Evolutionary conservation across 2,113 vertebrate genomes (phyloP).

Genomic region (Hippocampus mohnikei): DNA sequence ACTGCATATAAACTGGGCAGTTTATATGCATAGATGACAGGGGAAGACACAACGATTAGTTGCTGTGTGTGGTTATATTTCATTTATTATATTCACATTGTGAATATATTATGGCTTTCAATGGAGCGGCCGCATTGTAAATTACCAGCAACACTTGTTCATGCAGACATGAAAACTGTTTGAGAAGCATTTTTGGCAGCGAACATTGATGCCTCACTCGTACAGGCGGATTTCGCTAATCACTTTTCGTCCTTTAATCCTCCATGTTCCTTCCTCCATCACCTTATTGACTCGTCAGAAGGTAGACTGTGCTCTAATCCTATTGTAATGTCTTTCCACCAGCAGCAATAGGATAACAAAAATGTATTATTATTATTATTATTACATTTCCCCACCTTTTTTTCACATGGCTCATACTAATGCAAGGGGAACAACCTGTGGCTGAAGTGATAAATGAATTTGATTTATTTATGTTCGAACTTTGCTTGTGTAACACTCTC

Average conservation of each 20-base stretch:
- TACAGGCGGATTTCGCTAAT: conserved; percentile 22
- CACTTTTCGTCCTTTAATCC: conserved; percentile 16
- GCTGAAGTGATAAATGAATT: not conserved
- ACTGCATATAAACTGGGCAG: not conserved
- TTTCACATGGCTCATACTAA: not conserved
- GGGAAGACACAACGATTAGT: not conserved
- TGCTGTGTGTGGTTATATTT: not conserved
- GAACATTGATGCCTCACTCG: conserved; percentile 4
- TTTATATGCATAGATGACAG: not conserved
- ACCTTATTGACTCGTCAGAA: conserved; percentile 7
- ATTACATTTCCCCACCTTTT: not conserved
- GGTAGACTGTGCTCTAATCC: not conserved
- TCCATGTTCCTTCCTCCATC: not conserved
- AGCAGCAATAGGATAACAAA: not conserved
- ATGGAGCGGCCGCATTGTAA: not conserved
- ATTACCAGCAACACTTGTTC: not conserved
- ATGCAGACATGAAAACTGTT: not conserved
- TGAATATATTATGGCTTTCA: not conserved
- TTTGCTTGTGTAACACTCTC: not conserved
- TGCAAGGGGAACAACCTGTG: not conserved
- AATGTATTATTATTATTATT: too few relatives aligned
- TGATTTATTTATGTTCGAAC: not conserved
- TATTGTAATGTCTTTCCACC: not conserved
- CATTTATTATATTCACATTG: not conserved
- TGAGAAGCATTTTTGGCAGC: conserved; percentile 6